Evolutionary conservation across 2,113 vertebrate genomes (phyloP).

Genomic region (Jaculus jaculus): DNA sequence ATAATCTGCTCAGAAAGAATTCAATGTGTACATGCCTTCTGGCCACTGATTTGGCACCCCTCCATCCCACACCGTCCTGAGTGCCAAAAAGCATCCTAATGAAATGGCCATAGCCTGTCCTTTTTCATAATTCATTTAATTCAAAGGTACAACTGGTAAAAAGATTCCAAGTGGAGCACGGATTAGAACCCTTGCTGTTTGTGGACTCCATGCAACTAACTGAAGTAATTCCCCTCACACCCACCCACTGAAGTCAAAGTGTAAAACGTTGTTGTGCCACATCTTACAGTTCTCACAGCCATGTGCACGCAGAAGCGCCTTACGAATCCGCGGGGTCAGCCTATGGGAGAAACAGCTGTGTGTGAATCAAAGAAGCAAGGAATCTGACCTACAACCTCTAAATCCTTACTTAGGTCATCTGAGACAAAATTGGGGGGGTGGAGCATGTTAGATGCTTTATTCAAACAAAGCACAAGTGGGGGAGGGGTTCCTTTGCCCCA

Average conservation of each 20-base stretch:
- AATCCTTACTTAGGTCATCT: conserved; percentile 7
- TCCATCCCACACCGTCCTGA: neutral
- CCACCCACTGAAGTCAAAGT: conserved; percentile 35
- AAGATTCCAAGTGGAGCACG: conserved; percentile 72
- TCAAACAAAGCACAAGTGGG: neutral
- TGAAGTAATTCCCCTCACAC: conserved; percentile 60
- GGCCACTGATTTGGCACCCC: neutral
- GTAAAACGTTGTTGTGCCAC: neutral
- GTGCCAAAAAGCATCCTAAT: conserved; percentile 30
- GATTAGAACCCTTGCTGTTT: neutral
- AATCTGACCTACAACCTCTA: neutral
- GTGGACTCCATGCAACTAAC: conserved; percentile 49
- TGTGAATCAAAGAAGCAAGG: neutral
- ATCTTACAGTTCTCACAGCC: neutral
- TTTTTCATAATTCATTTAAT: conserved; percentile 66
- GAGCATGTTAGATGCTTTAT: neutral
- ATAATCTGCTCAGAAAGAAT: conserved; percentile 35
- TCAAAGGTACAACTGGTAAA: conserved; percentile 73
- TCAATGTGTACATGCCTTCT: conserved; percentile 20
- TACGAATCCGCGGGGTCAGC: neutral
- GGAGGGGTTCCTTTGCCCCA: neutral
- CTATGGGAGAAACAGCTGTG: neutral
- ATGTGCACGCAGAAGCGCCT: neutral
- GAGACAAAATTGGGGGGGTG: neutral
- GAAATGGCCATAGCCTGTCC: neutral